Base-by-base conservation (phyloP, 2,113 vertebrate genomes). In the Gymnobelideus leadbeateri region DNA sequence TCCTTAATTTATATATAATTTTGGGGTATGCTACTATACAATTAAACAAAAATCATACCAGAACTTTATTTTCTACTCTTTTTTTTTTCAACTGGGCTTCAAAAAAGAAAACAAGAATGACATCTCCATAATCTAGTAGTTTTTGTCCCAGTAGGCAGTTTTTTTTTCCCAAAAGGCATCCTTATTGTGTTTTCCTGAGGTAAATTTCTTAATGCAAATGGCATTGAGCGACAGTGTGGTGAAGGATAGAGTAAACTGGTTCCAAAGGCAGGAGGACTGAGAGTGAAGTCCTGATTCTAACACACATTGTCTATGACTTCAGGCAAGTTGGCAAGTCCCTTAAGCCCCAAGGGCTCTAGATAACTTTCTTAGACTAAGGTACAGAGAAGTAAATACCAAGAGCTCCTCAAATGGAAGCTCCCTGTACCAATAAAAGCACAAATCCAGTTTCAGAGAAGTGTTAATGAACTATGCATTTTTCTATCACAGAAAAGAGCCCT, bases 1-100 rank as follows among this genome's bases (percentile, higher is more conserved):
- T 95, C 93, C 89, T 96, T 94, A 95, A 96, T 93, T 95, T 46
- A 91, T 31, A 5, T 95, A 96, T 92, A 96, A 96, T 97, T 97
- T 97, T 0, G 92, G 91, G 53, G 26, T 93, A 96, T 91, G 92
- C 92, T 93, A 94, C 89, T 90, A 91, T 16, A 52, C 84, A 89
- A 89, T 52, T 96, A 91, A 77, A 21, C 8, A 92, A 91, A 92
- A 93, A 46, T 90, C n/a, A 46, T 92, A 84, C 90, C 68, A 94
- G 89, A 94, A 52, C 53, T 92, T 19, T 52, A 77, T 52, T 89
- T 57, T 93, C 96, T 90, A 84, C 49, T 61, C 61, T 5, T 91
- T 91, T 19, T 91, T 19, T n/a, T 89, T 51, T 90, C 89, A 25
- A 84, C 28, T 46, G 50, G 1, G 90, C 8, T 68, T 92, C 68